phyloP scores from a whole-genome alignment of 2,797 vertebrate species.

The Choloepus didactylus region DNA sequence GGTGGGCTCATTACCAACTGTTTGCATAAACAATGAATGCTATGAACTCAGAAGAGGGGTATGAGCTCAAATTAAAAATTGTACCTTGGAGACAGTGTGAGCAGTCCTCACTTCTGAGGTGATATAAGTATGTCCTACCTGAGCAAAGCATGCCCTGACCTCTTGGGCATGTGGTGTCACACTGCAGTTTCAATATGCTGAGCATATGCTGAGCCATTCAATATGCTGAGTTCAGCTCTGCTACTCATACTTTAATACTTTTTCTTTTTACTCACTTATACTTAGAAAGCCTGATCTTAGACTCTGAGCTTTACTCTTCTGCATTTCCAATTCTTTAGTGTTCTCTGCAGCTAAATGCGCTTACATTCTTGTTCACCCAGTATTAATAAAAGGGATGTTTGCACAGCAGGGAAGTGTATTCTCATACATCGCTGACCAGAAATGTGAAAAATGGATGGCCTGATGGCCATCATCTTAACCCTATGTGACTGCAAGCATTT shows the following conservation, averaged over 20 bases:
- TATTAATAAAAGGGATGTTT: slow-evolving; percentile 79
- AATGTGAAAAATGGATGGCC: slow-evolving; percentile 63
- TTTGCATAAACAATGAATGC: neutral
- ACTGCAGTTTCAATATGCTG: neutral
- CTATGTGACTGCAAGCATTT: slow-evolving; percentile 67
- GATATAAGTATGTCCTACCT: neutral
- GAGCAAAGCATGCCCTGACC: neutral
- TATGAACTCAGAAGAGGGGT: neutral
- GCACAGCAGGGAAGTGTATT: slow-evolving; percentile 72
- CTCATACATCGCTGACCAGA: slow-evolving; percentile 78
- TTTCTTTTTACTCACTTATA: slow-evolving; percentile 45
- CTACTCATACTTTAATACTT: neutral
- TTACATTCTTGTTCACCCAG: slow-evolving; percentile 74
- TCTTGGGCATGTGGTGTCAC: neutral
- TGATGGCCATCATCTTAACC: slow-evolving; percentile 81
- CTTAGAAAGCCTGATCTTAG: slow-evolving; percentile 65
- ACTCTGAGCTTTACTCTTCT: slow-evolving; percentile 39
- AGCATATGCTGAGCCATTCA: too few species aligned
- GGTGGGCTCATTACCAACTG: neutral
- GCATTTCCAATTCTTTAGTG: slow-evolving; percentile 77
- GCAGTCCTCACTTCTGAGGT: neutral
- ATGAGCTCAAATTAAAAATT: neutral
- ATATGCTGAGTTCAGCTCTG: neutral
- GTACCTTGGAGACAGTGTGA: neutral
- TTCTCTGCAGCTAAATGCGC: slow-evolving; percentile 73